Conservation (phyloP, 2,888 invertebrate species). For the Caenorhabditis angaria region DNA sequence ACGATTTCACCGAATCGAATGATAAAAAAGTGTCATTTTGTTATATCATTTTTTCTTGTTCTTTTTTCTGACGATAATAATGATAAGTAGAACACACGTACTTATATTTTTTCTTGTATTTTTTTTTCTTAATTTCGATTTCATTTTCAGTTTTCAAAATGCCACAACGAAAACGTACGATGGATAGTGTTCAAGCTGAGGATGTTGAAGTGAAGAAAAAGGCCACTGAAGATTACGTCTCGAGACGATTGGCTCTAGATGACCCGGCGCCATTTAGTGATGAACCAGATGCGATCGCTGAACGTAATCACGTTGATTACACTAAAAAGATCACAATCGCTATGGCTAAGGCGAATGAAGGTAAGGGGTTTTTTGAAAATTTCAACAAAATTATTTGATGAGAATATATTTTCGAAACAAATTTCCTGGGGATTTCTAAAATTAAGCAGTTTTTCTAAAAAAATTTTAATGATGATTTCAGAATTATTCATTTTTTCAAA, state of each 20-base stretch:
- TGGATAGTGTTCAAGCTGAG: conserved; percentile 26
- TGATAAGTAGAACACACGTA: conserved; percentile 42
- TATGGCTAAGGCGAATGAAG: conserved; percentile 82
- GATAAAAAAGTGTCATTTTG: conserved; percentile 25
- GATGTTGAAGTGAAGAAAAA: conserved; percentile 36
- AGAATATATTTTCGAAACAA: no score
- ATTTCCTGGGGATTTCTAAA: no score
- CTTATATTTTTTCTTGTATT: conserved; percentile 18
- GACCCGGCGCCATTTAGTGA: conserved; percentile 67
- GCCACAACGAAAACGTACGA: conserved; percentile 39
- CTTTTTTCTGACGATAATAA: no score
- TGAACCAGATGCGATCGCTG: conserved; percentile 62
- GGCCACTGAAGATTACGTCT: conserved; percentile 20
- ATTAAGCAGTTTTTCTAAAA: no score
- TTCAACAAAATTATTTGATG: not conserved
- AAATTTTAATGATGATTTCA: no score
- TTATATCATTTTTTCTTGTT: conserved; percentile 24
- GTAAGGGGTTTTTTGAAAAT: conserved; percentile 72
- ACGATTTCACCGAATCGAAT: conserved; percentile 42
- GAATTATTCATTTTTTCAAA: no score
- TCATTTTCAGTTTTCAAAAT: conserved; percentile 18
- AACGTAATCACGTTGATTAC: conserved; percentile 82
- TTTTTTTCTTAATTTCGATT: not conserved
- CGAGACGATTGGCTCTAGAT: conserved; percentile 46
- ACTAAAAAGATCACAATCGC: conserved; percentile 84